A percentile compares a stretch with the other conserved stretches of the same genome.
Conservation (phyloP, 2,888 invertebrate species). For the Romanomermis culicivorax region DNA sequence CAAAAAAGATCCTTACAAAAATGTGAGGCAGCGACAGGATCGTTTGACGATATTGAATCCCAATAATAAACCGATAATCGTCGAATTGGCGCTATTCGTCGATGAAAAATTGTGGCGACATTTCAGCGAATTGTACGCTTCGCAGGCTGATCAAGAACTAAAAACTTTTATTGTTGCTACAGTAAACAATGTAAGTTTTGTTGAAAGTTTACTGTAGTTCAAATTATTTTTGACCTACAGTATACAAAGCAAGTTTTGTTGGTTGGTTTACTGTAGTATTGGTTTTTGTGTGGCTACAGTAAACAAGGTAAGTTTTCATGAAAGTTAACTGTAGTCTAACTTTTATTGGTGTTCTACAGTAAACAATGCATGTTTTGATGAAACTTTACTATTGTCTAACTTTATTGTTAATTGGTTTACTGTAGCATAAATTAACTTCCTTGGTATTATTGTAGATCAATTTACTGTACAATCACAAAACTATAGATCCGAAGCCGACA, state of each 20-base stretch:
- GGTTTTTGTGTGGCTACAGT: conserved; percentile 23
- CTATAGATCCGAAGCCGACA: conserved; percentile 18
- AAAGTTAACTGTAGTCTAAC: too few species aligned
- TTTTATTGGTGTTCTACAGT: too few species aligned
- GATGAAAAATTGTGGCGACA: conserved; percentile 23
- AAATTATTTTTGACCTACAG: too few species aligned
- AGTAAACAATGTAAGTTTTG: conserved; percentile 20
- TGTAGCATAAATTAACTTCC: background rate
- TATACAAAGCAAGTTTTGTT: too few species aligned
- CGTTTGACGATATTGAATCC: conserved; percentile 10
- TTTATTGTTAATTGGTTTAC: too few species aligned
- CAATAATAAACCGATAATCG: conserved; percentile 14
- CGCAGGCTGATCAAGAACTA: conserved; percentile 18
- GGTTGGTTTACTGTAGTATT: too few species aligned
- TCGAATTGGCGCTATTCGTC: conserved; percentile 22
- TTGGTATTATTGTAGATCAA: conserved; percentile 18
- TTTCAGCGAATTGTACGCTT: conserved; percentile 17
- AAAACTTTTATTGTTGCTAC: conserved; percentile 22
- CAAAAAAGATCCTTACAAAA: conserved; percentile 15
- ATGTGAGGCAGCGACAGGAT: conserved; percentile 1
- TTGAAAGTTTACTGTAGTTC: background rate
- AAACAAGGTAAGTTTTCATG: conserved; percentile 18
- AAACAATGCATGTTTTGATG: too few species aligned
- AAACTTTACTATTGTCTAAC: too few species aligned
- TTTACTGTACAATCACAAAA: conserved; percentile 19